Base-by-base conservation (phyloP, 2,113 vertebrate genomes). In the Crotalus helleri region DNA sequence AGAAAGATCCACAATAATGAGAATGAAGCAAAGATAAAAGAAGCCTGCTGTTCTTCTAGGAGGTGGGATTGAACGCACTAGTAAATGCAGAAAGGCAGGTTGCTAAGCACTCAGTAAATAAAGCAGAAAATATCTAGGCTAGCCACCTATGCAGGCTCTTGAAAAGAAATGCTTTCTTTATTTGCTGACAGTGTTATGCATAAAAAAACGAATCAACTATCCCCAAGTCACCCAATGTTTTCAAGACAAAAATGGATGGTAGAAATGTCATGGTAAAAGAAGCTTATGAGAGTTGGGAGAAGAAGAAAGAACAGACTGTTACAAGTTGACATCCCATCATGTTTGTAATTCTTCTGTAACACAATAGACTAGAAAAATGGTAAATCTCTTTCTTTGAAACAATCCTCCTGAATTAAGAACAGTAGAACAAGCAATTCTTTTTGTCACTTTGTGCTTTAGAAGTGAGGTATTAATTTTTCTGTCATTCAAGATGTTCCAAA, bases 111-210 rank as follows among this genome's bases (percentile, higher is more conserved):
- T 88, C n/a, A 6, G 6, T 15, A 90, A 17, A 51, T 23, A 91
- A 93, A 61, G 17, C 92, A 81, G 49, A 87, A 24, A 94, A 17
- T 87, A 92, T 87, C 88, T 92, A 90, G 86, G 74, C 33, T 0
- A 1, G 64, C n/a, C 1, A 91, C 33, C 57, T 61, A 29, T 49
- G 64, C 1, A 0, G 21, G 21, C 24, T 93, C 46, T 61, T 89
- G 33, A 94, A 94, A 89, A 0, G 0, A 24, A 87, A 94, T 29
- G 12, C 64, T 94, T 94, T 49, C 93, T 55, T 54, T 94, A 29
- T 87, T 49, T 87, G 23, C 44, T 92, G 44, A 91, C 46, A 95
- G 89, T 91, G 93, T 91, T 92, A 92, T 21, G 74, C 93, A 53
- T 57, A 92, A 87, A 95, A 94, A 39, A 90, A n/a, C 92, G 93